phyloP scores from a whole-genome alignment of 2,888 invertebrate species.

The Lampropteryx suffumata region DNA sequence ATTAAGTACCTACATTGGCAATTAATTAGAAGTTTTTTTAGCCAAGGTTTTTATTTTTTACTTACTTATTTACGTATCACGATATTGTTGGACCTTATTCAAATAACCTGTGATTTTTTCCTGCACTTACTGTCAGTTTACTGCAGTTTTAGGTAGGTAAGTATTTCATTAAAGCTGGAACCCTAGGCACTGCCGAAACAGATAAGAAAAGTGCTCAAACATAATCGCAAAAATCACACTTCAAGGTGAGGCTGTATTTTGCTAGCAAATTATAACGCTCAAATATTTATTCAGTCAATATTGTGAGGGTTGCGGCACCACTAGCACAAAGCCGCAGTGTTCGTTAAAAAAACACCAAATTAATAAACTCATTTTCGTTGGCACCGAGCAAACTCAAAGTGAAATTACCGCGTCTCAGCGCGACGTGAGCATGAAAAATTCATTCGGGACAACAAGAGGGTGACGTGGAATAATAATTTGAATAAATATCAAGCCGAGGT shows the following conservation, averaged over 20 bases:
- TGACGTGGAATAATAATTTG: constrained; percentile 77
- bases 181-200: background rate
- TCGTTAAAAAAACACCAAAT: constrained; percentile 56
- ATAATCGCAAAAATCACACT: constrained; percentile 17
- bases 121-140: too few species aligned
- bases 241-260: constrained; percentile 40
- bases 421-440: constrained; percentile 81
- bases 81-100: too few species aligned
- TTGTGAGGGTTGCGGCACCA: constrained; percentile 46
- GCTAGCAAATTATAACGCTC: constrained; percentile 54
- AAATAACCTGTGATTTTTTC: too few species aligned
- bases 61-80: too few species aligned
- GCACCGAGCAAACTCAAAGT: constrained; percentile 73
- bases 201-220: constrained; percentile 3
- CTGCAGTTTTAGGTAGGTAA: too few species aligned
- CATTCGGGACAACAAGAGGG: constrained; percentile 77
- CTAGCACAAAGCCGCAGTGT: constrained; percentile 54
- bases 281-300: constrained; percentile 58
- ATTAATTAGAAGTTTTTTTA: too few species aligned
- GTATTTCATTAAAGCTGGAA: too few species aligned
- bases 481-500: constrained; percentile 72
- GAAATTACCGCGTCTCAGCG: constrained; percentile 74
- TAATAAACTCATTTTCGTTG: constrained; percentile 72
- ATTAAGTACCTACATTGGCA: too few species aligned
- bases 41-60: too few species aligned